Conservation (phyloP, 1,140 invertebrate genomes). For the Adelges cooleyi region DNA sequence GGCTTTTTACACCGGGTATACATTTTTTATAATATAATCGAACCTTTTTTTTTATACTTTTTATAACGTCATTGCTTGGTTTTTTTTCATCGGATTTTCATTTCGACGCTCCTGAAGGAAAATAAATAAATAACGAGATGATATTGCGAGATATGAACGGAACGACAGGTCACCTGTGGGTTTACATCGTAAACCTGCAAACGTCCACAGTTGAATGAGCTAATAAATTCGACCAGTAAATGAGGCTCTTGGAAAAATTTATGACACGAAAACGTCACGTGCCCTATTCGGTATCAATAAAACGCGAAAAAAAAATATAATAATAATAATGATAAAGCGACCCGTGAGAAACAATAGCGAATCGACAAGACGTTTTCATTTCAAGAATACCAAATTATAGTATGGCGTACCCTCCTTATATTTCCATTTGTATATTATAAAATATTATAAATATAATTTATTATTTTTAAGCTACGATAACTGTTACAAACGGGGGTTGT, state of each 20-base stretch:
- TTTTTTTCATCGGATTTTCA: not conserved
- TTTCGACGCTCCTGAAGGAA: not conserved
- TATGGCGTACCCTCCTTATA: too few relatives aligned
- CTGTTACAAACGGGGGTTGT: too few relatives aligned
- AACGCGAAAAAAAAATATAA: not conserved
- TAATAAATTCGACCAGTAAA: slow-evolving; percentile 3
- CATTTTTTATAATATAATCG: too few relatives aligned
- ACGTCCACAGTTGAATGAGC: not conserved
- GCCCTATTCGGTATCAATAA: not conserved
- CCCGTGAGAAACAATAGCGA: too few relatives aligned
- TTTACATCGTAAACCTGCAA: not conserved
- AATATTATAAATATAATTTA: too few relatives aligned
- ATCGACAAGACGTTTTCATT: too few relatives aligned
- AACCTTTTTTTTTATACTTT: too few relatives aligned
- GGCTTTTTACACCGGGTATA: not conserved
- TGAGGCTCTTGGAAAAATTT: not conserved
- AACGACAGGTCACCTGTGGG: not conserved
- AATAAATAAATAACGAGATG: slow-evolving; percentile 19
- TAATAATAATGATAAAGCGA: not conserved
- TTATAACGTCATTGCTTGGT: not conserved
- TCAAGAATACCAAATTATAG: too few relatives aligned
- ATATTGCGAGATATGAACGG: not conserved
- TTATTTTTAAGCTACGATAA: too few relatives aligned
- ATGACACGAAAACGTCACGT: not conserved
- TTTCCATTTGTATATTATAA: too few relatives aligned